These are phyloP conservation scores for Hapalemur alaotrensis DNA, from an alignment of 2,797 vertebrate species.

Conservation along the genomic window DNA sequence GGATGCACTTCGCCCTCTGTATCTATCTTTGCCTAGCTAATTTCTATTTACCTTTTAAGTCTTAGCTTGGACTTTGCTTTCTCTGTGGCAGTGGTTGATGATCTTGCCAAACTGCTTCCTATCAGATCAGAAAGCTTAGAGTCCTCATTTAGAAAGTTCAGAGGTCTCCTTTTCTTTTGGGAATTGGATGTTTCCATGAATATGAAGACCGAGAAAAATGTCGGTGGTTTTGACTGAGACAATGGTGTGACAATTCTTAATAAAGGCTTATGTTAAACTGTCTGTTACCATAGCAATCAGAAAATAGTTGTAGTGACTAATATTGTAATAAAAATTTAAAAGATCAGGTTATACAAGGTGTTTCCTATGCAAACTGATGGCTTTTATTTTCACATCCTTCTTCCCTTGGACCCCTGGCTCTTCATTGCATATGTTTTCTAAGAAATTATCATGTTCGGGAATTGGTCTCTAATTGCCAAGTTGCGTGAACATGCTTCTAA, in stretches of 20 bases:
- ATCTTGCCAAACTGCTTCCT: slow-evolving; percentile 38
- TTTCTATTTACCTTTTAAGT: neutral
- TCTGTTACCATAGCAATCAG: slow-evolving; percentile 39
- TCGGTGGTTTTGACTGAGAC: slow-evolving; percentile 45
- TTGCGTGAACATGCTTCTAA: slow-evolving; percentile 9
- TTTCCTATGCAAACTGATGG: slow-evolving; percentile 54
- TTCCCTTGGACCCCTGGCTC: neutral
- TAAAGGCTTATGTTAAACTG: neutral
- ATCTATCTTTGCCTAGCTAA: neutral
- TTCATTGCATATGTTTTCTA: neutral
- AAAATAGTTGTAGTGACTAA: slow-evolving; percentile 68
- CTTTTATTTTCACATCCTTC: neutral
- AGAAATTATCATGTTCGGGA: neutral
- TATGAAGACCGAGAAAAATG: slow-evolving; percentile 37
- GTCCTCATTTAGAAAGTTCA: slow-evolving; percentile 48
- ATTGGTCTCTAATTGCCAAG: neutral
- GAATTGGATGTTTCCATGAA: slow-evolving; percentile 47
- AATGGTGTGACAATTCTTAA: slow-evolving; percentile 24
- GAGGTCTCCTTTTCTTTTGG: slow-evolving; percentile 50
- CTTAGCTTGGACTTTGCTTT: neutral
- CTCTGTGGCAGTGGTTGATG: neutral
- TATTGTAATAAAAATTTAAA: slow-evolving; percentile 33
- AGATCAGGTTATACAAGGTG: slow-evolving; percentile 31
- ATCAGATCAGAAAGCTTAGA: neutral
- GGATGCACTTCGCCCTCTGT: neutral